Percentiles rank a stretch among this genome's conserved stretches.
Evolutionary conservation across 1,140 invertebrate species (phyloP).

Genomic region (Drosophila tropicalis): DNA sequence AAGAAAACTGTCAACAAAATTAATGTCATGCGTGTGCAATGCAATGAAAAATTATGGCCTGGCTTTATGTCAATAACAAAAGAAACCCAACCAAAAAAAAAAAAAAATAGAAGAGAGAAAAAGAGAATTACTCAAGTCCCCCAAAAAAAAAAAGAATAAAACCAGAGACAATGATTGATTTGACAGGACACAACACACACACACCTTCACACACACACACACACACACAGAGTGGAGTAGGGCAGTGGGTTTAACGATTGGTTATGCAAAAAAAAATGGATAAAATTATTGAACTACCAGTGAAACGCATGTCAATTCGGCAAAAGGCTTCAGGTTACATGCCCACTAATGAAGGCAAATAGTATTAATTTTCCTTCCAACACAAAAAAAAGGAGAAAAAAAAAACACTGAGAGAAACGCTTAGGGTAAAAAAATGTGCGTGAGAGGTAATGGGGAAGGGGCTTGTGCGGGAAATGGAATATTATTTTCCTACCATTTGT

Average conservation of each 20-base stretch:
- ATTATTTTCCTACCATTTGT: constrained; percentile 78
- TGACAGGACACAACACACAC: constrained; percentile 67
- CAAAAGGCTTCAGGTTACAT: constrained; percentile 58
- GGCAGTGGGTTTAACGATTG: constrained; percentile 13
- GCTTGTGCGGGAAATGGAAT: constrained; percentile 39
- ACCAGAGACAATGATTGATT: constrained; percentile 79
- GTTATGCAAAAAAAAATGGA: constrained; percentile 37
- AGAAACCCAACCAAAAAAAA: constrained; percentile 32
- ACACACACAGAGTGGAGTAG: constrained; percentile 30
- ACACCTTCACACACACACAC: constrained; percentile 32
- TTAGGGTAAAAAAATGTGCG: constrained; percentile 4
- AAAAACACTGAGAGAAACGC: neutral
- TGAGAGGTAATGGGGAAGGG: neutral
- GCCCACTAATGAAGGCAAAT: constrained; percentile 77
- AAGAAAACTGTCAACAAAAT: constrained; percentile 83
- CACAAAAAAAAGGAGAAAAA: neutral
- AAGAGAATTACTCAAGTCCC: constrained; percentile 32
- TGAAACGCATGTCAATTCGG: constrained; percentile 46
- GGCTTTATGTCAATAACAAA: constrained; percentile 80
- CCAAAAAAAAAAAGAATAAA: constrained; percentile 14
- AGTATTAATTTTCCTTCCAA: constrained; percentile 60
- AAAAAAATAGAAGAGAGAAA: constrained; percentile 29
- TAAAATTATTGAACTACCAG: constrained; percentile 21
- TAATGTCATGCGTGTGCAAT: constrained; percentile 81
- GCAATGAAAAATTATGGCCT: constrained; percentile 80